A percentile compares a stretch with the other conserved stretches of the same genome.
These are phyloP conservation scores for Botia kubotai DNA, from an alignment of 2,797 vertebrate species.

Conservation along the genomic window DNA sequence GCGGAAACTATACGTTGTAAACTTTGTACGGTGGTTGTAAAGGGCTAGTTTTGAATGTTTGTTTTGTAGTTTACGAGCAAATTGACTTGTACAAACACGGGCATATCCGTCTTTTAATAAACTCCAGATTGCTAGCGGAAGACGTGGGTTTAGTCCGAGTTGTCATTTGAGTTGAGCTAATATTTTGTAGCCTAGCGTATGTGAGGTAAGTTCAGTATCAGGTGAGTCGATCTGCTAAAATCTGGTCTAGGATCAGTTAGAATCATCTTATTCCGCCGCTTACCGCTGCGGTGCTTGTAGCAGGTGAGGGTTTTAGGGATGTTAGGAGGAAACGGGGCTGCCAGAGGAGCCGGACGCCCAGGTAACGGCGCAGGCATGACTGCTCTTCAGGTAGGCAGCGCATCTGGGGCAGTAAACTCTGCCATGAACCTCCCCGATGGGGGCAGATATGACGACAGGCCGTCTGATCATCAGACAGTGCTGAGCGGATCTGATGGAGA, in stretches of 20 bases:
- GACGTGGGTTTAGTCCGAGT: constrained; percentile 7
- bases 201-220: constrained; percentile 22
- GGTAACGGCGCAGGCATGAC: constrained; percentile 62
- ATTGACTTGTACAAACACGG: neutral
- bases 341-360: constrained; percentile 62
- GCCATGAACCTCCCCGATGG: constrained; percentile 56
- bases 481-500: constrained; percentile 87
- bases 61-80: neutral
- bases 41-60: neutral
- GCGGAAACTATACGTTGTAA: constrained; percentile 66
- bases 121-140: neutral
- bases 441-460: constrained; percentile 61
- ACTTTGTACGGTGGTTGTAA: constrained; percentile 60
- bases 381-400: constrained; percentile 56
- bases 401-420: constrained; percentile 65
- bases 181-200: constrained; percentile 39
- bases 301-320: constrained; percentile 43
- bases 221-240: constrained; percentile 63
- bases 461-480: constrained; percentile 64
- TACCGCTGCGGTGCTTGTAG: neutral
- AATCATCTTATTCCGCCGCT: neutral
- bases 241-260: constrained; percentile 51
- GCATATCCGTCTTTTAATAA: neutral
- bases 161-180: constrained; percentile 24
- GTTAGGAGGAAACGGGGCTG: constrained; percentile 62